Conservation (phyloP, 1,140 invertebrate species). For the Pomacea maculata region DNA sequence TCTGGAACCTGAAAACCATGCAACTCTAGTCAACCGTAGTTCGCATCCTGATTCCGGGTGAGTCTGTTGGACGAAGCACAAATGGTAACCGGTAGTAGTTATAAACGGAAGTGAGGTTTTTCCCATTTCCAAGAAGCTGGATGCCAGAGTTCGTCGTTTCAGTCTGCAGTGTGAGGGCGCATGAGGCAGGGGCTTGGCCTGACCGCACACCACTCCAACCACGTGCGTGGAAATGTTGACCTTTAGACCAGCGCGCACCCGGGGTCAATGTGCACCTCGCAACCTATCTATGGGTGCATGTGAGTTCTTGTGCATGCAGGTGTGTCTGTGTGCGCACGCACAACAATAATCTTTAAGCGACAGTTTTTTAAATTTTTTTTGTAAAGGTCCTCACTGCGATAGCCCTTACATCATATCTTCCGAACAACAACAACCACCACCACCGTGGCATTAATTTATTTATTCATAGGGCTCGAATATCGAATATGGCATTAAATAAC, state of each 20-base stretch:
- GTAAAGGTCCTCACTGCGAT: not conserved
- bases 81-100: not conserved
- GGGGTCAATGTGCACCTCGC: not conserved
- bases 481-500: no score
- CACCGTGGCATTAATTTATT: not conserved
- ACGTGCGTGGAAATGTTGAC: not conserved
- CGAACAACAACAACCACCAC: not conserved
- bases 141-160: not conserved
- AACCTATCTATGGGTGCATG: not conserved
- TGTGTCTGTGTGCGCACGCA: not conserved
- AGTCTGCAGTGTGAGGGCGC: not conserved
- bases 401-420: not conserved
- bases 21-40: no score
- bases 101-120: not conserved
- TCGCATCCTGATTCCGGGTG: no score
- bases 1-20: no score
- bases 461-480: not conserved
- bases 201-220: no score
- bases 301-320: not conserved
- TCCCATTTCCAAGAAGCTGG: not conserved
- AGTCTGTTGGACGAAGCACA: no score
- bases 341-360: not conserved
- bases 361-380: not conserved
- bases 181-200: no score
- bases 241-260: not conserved